Evolutionary conservation across 2,888 invertebrate species (phyloP).

Genomic region (Diplolepis rosae): DNA sequence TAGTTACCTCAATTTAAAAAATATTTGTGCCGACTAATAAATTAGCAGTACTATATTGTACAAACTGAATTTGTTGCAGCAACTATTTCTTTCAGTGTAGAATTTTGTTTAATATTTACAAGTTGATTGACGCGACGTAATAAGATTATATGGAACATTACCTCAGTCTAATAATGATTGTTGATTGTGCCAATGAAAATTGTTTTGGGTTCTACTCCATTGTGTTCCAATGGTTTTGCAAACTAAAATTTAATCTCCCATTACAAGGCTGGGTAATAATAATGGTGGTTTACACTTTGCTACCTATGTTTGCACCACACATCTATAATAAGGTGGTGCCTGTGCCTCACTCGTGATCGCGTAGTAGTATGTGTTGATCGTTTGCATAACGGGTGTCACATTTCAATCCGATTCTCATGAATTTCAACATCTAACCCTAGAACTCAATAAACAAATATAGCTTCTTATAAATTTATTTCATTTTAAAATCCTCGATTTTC

Average conservation of each 20-base stretch:
- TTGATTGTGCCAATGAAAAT: conserved; percentile 47
- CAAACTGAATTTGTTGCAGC: no score
- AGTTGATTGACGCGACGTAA: background rate
- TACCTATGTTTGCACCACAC: conserved; percentile 60
- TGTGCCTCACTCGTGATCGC: conserved; percentile 48
- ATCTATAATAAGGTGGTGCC: conserved; percentile 59
- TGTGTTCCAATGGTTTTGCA: conserved; percentile 47
- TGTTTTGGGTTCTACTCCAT: conserved; percentile 48
- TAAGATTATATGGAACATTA: background rate
- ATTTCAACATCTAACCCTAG: background rate
- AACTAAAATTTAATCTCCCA: conserved; percentile 45
- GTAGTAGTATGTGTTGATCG: conserved; percentile 50
- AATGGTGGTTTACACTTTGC: conserved; percentile 64
- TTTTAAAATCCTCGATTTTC: no score
- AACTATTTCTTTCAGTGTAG: no score
- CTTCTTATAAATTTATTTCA: no score
- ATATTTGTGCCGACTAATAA: no score
- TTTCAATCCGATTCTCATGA: conserved; percentile 31
- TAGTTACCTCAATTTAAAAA: no score
- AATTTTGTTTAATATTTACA: background rate
- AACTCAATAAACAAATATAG: no score
- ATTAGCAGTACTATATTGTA: no score
- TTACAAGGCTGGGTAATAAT: conserved; percentile 64
- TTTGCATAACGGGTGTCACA: conserved; percentile 57
- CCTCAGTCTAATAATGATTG: background rate